Evolutionary conservation across 2,888 invertebrate species (phyloP), one percentile per base, ranked within the genome.

Genomic region (Folsomia manolachei): DNA sequence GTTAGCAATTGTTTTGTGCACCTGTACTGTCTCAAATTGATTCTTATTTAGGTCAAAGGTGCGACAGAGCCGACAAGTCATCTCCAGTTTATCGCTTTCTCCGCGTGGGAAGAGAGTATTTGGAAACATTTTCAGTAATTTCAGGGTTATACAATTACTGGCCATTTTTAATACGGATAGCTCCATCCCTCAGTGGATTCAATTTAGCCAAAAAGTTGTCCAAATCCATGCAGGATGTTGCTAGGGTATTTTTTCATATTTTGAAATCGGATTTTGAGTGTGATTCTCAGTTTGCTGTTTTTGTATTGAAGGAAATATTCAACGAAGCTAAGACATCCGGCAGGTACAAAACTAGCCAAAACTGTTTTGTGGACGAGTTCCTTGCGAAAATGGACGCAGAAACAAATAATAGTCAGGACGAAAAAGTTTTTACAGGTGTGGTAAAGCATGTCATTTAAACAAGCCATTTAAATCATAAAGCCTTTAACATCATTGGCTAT

Each of bases 361-460:
- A 71, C 11, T 71, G 39, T 21, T 71, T 60, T 24, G n/a, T 71
- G 14, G 71, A 71, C 25, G 65, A 11, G 1, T 71, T 71, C 39
- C 51, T 65, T 24, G 9, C 23, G 9, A 53, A 66, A 23, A 66
- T 71, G 2, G 71, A 71, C 9, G 27, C 64, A 14, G 51, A 2
- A 1, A 9, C n/a, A 14, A 39, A 39, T 9, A 39, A 39, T 4
- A 39, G 39, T 9, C 7, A 14, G 14, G 39, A 39, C 4, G 39
- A 39, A 39, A 39, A 14, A 39, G 4, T 39, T 39, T 39, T 39
- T 14, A 39, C 39, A 39, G 39, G 39, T 14, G 14, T 39, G 39
- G 14, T 39, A 39, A 39, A 39, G 14, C 39, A 39, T 39, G 14
- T 39, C 14, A 39, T 39, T 39, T 9, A 9, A 39, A 39, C 14